A percentile compares a stretch with the other conserved stretches of the same genome.
phyloP scores from a whole-genome alignment of 92 coral and sea anemone genomes.

The Plumapathes pennacea region DNA sequence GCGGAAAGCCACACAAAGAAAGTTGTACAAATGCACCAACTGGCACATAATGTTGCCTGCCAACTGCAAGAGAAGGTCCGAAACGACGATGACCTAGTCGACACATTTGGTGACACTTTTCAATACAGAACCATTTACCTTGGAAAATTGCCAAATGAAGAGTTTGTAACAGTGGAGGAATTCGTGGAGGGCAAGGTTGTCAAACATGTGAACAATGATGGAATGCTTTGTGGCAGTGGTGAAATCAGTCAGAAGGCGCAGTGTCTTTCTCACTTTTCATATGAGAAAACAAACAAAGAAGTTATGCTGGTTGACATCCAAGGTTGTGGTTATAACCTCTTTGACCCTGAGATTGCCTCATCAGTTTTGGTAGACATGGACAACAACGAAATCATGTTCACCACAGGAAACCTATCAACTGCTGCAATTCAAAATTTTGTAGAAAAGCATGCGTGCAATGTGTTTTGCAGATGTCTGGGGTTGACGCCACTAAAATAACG shows the following conservation, averaged over 20 bases:
- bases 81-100: conserved; percentile 22
- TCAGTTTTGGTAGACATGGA: too few relatives aligned
- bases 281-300: conserved; percentile 39
- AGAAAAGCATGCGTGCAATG: too few relatives aligned
- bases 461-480: too few relatives aligned
- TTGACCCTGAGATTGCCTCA: conserved; percentile 48
- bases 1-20: conserved; percentile 58
- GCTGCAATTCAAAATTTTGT: too few relatives aligned
- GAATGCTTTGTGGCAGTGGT: conserved; percentile 21
- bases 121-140: conserved; percentile 31
- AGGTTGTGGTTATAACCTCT: conserved; percentile 40
- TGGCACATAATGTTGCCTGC: conserved; percentile 46
- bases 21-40: conserved; percentile 60
- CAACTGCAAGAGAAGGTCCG: conserved; percentile 14
- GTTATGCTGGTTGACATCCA: conserved; percentile 38
- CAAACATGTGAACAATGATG: conserved; percentile 48
- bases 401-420: too few relatives aligned
- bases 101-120: conserved; percentile 27
- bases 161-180: conserved; percentile 36
- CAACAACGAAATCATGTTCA: too few relatives aligned
- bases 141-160: conserved; percentile 29
- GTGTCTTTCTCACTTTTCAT: conserved; percentile 41
- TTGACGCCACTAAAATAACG: too few relatives aligned
- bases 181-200: conserved; percentile 33
- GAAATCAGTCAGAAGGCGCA: conserved; percentile 30